These are phyloP conservation scores for Lota lota DNA, from an alignment of 2,113 vertebrate species.

Conservation along the genomic window DNA sequence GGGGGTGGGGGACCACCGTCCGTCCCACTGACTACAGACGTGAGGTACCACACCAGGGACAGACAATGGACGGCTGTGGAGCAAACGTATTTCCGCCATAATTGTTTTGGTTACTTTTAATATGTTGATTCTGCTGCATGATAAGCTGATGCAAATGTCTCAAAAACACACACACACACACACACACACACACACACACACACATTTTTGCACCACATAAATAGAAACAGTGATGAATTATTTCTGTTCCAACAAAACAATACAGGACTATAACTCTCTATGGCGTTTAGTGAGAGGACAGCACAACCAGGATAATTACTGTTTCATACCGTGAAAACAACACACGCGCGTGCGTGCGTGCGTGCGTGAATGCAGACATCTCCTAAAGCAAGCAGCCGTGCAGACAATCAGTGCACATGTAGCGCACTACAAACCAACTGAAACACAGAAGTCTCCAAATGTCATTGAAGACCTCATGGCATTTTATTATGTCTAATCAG, in stretches of 20 bases:
- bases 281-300: constrained; percentile 61
- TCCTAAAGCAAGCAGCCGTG: too few species aligned
- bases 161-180: neutral
- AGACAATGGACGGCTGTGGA: too few species aligned
- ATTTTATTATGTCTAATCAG: constrained; percentile 60
- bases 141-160: too few species aligned
- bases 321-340: neutral
- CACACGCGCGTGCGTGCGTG: constrained; percentile 24
- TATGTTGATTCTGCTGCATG: too few species aligned
- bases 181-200: neutral
- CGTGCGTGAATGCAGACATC: constrained; percentile 34
- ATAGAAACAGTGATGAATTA: constrained; percentile 56
- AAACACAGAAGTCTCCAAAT: constrained; percentile 62
- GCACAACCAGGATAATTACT: constrained; percentile 62
- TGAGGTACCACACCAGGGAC: neutral
- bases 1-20: too few species aligned
- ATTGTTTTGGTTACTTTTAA: too few species aligned
- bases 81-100: too few species aligned
- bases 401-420: neutral
- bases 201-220: constrained; percentile 12
- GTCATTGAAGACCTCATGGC: constrained; percentile 61
- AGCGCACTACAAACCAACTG: neutral
- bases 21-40: neutral
- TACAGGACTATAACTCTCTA: constrained; percentile 57
- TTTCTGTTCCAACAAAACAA: constrained; percentile 60